Percentiles rank a stretch among this genome's conserved stretches.
phyloP scores from a whole-genome alignment of 2,113 vertebrate species.

The Mus pahari region DNA sequence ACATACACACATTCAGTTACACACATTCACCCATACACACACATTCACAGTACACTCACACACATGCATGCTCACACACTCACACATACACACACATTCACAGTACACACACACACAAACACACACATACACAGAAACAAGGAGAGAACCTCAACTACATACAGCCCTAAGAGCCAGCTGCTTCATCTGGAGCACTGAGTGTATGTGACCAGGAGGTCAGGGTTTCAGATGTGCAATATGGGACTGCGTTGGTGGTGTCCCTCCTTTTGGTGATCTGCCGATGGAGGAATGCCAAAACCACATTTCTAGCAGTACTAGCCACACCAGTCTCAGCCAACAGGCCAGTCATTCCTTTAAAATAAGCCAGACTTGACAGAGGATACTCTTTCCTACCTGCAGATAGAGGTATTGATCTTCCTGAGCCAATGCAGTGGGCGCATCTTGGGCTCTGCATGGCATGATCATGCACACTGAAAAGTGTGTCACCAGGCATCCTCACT shows the following conservation, averaged over 20 bases:
- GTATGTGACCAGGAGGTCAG: not conserved
- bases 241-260: not conserved
- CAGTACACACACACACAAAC: not conserved
- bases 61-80: not conserved
- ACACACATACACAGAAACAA: not conserved
- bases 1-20: not conserved
- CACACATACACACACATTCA: not conserved
- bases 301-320: not conserved
- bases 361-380: not conserved
- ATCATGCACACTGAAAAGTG: rapidly evolving
- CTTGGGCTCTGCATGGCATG: not conserved
- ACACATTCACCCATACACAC: not conserved
- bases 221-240: not conserved
- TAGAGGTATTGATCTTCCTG: not conserved
- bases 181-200: not conserved
- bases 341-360: not conserved
- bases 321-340: too few species aligned
- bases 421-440: not conserved
- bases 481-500: not conserved
- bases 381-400: too few species aligned
- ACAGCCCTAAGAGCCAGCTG: not conserved
- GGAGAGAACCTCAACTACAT: not conserved
- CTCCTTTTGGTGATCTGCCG: not conserved
- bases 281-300: not conserved
- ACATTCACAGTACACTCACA: too few species aligned